A percentile compares a stretch with the other conserved stretches of the same genome.
phyloP scores from a whole-genome alignment of 2,888 invertebrate genomes.

The Hoplodrina blanda region DNA sequence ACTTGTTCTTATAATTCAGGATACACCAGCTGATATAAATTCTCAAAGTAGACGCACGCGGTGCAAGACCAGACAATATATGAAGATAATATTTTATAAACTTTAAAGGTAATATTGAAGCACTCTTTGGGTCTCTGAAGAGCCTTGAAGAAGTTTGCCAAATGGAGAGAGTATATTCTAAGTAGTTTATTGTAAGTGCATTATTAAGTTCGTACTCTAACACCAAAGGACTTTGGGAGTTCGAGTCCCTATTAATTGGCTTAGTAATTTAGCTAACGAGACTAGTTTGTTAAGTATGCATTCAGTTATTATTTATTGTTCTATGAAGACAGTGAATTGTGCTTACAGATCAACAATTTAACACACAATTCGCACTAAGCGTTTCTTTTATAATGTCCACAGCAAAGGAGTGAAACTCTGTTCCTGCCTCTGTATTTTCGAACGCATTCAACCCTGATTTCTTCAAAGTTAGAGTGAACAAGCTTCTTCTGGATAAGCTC shows the following conservation, averaged over 20 bases:
- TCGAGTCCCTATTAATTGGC: slow-evolving; percentile 62
- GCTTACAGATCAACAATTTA: not conserved
- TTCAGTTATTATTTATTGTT: slow-evolving; percentile 59
- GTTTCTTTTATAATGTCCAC: too few relatives aligned
- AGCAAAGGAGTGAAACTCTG: too few relatives aligned
- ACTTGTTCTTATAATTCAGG: slow-evolving; percentile 67
- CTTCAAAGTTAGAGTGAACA: too few relatives aligned
- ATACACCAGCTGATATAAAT: slow-evolving; percentile 72
- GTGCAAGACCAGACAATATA: slow-evolving; percentile 82
- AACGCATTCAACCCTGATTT: too few relatives aligned
- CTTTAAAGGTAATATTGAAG: slow-evolving; percentile 81
- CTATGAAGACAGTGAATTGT: slow-evolving; percentile 26
- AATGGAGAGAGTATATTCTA: slow-evolving; percentile 65
- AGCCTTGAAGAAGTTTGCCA: slow-evolving; percentile 67
- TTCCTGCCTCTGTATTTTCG: too few relatives aligned
- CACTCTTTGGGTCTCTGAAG: slow-evolving; percentile 69
- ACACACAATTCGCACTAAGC: too few relatives aligned
- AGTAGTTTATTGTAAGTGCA: slow-evolving; percentile 67
- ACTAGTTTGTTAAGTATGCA: slow-evolving; percentile 57
- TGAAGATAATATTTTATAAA: slow-evolving; percentile 82
- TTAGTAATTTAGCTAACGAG: slow-evolving; percentile 59
- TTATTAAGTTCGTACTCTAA: slow-evolving; percentile 53
- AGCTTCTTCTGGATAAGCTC: too few relatives aligned
- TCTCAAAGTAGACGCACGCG: slow-evolving; percentile 70
- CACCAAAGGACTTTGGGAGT: slow-evolving; percentile 47